Evolutionary conservation across 2,113 vertebrate genomes (phyloP), one percentile per base, ranked within the genome.

Genomic region (Ellobius talpinus): DNA sequence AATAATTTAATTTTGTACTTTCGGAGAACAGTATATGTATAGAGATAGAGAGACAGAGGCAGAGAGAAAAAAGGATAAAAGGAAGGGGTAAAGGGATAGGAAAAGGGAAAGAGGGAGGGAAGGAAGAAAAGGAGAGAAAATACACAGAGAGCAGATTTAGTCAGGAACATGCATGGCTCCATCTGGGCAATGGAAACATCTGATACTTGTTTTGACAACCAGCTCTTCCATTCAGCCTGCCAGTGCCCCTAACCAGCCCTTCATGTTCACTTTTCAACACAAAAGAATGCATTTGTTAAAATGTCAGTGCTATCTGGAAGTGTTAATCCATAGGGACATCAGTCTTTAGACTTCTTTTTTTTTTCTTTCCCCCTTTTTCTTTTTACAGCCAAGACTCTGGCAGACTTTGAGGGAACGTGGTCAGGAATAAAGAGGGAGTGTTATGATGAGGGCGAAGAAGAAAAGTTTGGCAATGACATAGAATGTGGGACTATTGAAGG

Each of bases 211-310:
- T 94, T 73, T 61, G 50, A 58, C 91, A 91, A 92, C 24, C 12
- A 90, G 42, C 63, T 47, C 19, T 82, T 79, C 39, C 52, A 70
- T 39, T 87, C 39, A 72, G n/a, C 70, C 9, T 77, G 88, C 21
- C n/a, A 36, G 58, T 50, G 77, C 33, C 47, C 55, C 78, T 85
- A 90, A 31, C 50, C 61, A 90, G 90, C 86, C 55, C 81, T 88
- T 33, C 65, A 42, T 47, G 42, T 84, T 96, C 45, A 21, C 31
- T 92, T 68, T 90, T 73, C 29, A 50, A 86, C 29, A 33, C 39
- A 58, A 39, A 92, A 87, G 33, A 17, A 92, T 63, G 11, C 24
- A 74, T 95, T 87, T 94, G 74, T 87, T 94, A 55, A 95, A 68
- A 97, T 87, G 76, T 66, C 93, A 68, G 11, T 63, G 63, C 58